Percentiles rank a stretch among this genome's conserved stretches.
These are phyloP conservation scores for Stratiolaelaps scimitus DNA, from an alignment of 1,140 invertebrate species.

Conservation along the genomic window DNA sequence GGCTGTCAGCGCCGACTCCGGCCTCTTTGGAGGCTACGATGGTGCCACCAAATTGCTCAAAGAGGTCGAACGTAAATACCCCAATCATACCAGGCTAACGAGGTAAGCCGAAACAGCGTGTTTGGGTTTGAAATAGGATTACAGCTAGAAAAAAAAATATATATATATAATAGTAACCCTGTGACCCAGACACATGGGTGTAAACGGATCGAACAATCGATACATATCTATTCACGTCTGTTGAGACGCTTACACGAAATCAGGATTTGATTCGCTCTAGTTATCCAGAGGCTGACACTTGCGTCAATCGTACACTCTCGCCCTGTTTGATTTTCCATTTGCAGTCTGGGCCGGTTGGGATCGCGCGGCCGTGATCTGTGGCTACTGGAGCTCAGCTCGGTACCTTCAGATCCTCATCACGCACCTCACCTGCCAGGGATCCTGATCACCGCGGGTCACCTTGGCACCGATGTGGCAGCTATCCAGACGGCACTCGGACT, in stretches of 20 bases:
- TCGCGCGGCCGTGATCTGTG: background rate
- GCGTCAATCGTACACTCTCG: too few species aligned
- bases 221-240: too few species aligned
- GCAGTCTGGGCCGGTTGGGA: too few species aligned
- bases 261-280: too few species aligned
- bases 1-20: background rate
- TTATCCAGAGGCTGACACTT: too few species aligned
- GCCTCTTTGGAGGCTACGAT: conserved; percentile 14
- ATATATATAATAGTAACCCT: too few species aligned
- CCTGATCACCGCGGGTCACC: conserved; percentile 16
- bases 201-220: too few species aligned
- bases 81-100: background rate
- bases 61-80: conserved; percentile 7
- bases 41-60: conserved; percentile 14
- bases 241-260: too few species aligned
- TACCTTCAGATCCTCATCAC: background rate
- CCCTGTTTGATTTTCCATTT: too few species aligned
- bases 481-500: conserved; percentile 21
- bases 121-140: background rate
- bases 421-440: conserved; percentile 8
- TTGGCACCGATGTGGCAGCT: conserved; percentile 22
- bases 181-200: too few species aligned
- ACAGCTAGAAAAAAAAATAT: too few species aligned
- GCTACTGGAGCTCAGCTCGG: conserved; percentile 17
- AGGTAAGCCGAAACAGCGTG: background rate